Evolutionary conservation across 2,888 invertebrate species (phyloP).

Genomic region (Drepana falcataria): DNA sequence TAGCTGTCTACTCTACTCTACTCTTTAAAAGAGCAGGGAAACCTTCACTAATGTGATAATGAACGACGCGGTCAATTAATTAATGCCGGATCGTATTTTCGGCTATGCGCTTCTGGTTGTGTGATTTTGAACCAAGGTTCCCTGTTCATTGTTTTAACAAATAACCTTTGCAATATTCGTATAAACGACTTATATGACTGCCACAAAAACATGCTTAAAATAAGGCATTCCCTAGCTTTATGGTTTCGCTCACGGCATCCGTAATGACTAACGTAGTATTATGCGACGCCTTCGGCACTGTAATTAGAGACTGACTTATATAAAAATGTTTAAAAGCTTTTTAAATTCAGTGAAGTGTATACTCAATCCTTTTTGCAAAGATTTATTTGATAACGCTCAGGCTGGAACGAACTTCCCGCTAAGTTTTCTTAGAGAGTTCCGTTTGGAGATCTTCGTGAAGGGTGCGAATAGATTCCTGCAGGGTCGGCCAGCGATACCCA

Average conservation of each 20-base stretch:
- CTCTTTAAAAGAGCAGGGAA: constrained; percentile 18
- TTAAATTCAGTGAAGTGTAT: constrained; percentile 43
- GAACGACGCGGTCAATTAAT: constrained; percentile 27
- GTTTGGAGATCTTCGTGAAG: too few relatives aligned
- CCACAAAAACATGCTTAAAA: constrained; percentile 26
- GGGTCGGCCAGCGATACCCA: too few relatives aligned
- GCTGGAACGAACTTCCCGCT: too few relatives aligned
- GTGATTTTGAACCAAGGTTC: constrained; percentile 16
- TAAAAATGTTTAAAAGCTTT: constrained; percentile 49
- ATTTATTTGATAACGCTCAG: too few relatives aligned
- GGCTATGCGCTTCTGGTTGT: constrained; percentile 6
- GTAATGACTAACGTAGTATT: constrained; percentile 65
- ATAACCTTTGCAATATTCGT: constrained; percentile 5
- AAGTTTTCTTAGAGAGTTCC: too few relatives aligned
- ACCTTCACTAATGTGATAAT: constrained; percentile 30
- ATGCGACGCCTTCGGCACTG: constrained; percentile 60
- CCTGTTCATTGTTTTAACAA: background rate
- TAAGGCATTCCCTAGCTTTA: constrained; percentile 63
- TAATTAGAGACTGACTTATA: constrained; percentile 60
- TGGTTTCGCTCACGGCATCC: constrained; percentile 65
- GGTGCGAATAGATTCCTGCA: too few relatives aligned
- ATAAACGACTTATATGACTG: constrained; percentile 9
- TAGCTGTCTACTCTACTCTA: constrained; percentile 13
- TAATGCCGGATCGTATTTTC: constrained; percentile 14
- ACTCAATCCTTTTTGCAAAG: constrained; percentile 9